These are phyloP conservation scores for Lithophane socia DNA, from an alignment of 2,888 invertebrate species.

Conservation along the genomic window DNA sequence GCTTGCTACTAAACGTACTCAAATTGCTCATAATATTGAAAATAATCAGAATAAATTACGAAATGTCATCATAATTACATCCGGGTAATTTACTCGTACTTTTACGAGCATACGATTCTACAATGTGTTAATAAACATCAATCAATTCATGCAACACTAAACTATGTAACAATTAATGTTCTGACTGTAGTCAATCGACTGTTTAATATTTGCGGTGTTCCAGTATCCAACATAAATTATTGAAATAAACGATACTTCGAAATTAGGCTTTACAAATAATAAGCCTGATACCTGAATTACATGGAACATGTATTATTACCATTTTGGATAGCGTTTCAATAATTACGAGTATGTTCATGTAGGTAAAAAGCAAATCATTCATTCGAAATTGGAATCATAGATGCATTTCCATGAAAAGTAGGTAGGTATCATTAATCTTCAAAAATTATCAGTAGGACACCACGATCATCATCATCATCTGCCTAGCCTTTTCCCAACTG, in stretches of 20 bases:
- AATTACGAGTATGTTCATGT: neutral
- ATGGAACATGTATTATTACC: neutral
- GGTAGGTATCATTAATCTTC: neutral
- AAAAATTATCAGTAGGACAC: neutral
- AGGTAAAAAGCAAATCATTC: neutral
- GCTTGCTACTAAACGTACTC: too few relatives aligned
- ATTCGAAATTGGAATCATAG: neutral
- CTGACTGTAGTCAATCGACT: neutral
- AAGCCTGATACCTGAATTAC: neutral
- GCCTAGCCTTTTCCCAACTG: too few relatives aligned
- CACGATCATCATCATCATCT: too few relatives aligned
- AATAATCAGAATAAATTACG: too few relatives aligned
- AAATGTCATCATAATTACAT: too few relatives aligned
- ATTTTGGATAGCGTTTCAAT: neutral
- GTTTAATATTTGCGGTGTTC: neutral
- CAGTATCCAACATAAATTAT: neutral
- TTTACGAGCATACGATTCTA: neutral
- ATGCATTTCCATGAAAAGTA: neutral
- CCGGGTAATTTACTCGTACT: neutral
- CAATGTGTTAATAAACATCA: neutral
- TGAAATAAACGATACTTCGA: neutral
- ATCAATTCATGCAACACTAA: neutral
- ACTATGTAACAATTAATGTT: neutral
- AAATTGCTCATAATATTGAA: too few relatives aligned
- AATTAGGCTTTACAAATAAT: neutral